Base-by-base conservation (phyloP, 2,888 invertebrate species). In the Cheilosia soror region DNA sequence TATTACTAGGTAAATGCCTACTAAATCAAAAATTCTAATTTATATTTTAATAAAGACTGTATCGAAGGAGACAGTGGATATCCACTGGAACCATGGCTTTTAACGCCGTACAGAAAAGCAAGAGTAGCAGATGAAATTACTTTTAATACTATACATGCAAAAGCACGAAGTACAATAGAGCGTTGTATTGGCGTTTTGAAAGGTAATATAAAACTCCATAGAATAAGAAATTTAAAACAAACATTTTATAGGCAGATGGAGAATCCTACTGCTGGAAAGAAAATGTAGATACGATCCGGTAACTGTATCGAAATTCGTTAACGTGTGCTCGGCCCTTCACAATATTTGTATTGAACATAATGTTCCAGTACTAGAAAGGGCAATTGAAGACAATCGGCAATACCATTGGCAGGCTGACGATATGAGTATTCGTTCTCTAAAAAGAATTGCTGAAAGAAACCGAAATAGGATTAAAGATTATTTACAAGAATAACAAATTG, bases 361-460 rank as follows among this genome's bases (percentile, higher is more conserved):
- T 5, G n/a, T 42, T 42, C 42, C 42, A 42, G 42, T 40, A 40
- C 11, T 40, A 40, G 13, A 40, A 40, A 40, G 13, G 11, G 40
- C 40, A 40, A 11, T 13, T 42, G 42, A 42, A 42, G 13, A n/a
- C 11, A n/a, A 42, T 13, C 42, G 13, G n/a, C 42, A 42, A 42
- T 42, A 4, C n/a, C 42, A n/a, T n/a, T 11, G 42, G 42, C 42
- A 42, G 42, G 42, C 42, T 42, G 11, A n/a, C 11, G 42, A 42
- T 11, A n/a, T n/a, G 5, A 42, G n/a, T 42, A 42, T n/a, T n/a
- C n/a, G 42, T 42, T 42, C 42, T 42, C n/a, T 42, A 1, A 42
- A 42, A 42, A 42, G n/a, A n/a, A n/a, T 42, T 42, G n/a, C 42
- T 42, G 42, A 42, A 42, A 42, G n/a, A 42, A 42, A 42, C n/a